These are phyloP conservation scores for Trogon melanurus DNA, from an alignment of 2,113 vertebrate genomes.

Conservation along the genomic window DNA sequence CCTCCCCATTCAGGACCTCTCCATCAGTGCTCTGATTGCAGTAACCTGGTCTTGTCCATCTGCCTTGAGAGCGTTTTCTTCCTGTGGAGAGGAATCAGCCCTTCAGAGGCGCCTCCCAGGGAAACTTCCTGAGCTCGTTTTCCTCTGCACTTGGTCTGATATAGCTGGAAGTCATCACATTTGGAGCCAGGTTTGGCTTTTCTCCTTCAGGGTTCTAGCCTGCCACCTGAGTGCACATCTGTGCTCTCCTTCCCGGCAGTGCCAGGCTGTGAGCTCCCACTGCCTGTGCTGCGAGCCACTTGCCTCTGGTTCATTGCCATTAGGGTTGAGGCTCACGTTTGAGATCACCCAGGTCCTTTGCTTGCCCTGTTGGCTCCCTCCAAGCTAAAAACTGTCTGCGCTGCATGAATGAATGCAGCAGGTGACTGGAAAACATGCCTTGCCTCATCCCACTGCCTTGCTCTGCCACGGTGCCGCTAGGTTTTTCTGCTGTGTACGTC, in stretches of 20 bases:
- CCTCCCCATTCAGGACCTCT: not conserved
- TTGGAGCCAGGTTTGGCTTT: not conserved
- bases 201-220: not conserved
- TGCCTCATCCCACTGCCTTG: not conserved
- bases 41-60: not conserved
- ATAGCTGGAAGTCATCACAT: not conserved
- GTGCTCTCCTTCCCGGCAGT: not conserved
- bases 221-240: not conserved
- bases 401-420: fast-evolving
- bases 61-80: not conserved
- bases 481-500: not conserved
- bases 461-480: not conserved
- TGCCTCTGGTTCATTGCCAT: not conserved
- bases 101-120: not conserved
- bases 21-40: not conserved
- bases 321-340: not conserved
- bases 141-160: not conserved
- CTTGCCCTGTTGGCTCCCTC: not conserved
- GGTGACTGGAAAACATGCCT: not conserved
- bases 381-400: not conserved
- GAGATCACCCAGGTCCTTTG: not conserved
- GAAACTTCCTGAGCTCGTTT: not conserved
- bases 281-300: fast-evolving
- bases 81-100: not conserved
- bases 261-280: not conserved